Conservation (phyloP, 2,888 invertebrate genomes). For the Heliconius sara region DNA sequence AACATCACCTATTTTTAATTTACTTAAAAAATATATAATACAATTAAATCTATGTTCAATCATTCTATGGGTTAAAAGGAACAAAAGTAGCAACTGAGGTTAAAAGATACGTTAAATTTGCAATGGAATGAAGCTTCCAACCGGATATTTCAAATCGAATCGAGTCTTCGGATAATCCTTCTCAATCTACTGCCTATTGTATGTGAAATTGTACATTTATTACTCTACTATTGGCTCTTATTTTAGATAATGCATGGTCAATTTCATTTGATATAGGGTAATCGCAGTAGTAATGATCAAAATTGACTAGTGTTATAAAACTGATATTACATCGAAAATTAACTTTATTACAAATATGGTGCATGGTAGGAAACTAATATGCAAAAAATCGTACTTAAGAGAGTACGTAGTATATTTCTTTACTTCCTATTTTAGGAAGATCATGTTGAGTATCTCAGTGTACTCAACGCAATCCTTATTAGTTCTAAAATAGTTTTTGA, state of each 20-base stretch:
- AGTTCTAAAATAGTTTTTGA: no score
- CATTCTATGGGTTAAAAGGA: background rate
- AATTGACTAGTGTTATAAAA: background rate
- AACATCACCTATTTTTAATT: no score
- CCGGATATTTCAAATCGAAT: constrained; percentile 44
- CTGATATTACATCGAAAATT: no score
- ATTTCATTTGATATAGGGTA: background rate
- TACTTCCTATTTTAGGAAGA: no score
- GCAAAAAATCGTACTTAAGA: no score
- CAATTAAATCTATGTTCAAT: background rate
- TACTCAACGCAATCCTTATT: no score
- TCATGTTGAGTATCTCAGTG: no score
- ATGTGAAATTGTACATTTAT: constrained; percentile 20
- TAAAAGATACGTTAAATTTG: constrained; percentile 42
- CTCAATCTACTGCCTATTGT: constrained; percentile 34
- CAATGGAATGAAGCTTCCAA: constrained; percentile 40
- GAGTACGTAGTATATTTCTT: no score
- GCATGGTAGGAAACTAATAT: no score
- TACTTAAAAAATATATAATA: background rate
- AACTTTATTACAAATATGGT: no score
- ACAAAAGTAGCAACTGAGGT: constrained; percentile 27
- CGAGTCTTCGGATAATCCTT: constrained; percentile 39
- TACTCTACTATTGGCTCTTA: background rate
- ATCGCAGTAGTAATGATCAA: background rate
- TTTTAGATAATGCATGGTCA: background rate